phyloP scores from a whole-genome alignment of 2,888 invertebrate genomes.

The Zhengitettix transpicula region DNA sequence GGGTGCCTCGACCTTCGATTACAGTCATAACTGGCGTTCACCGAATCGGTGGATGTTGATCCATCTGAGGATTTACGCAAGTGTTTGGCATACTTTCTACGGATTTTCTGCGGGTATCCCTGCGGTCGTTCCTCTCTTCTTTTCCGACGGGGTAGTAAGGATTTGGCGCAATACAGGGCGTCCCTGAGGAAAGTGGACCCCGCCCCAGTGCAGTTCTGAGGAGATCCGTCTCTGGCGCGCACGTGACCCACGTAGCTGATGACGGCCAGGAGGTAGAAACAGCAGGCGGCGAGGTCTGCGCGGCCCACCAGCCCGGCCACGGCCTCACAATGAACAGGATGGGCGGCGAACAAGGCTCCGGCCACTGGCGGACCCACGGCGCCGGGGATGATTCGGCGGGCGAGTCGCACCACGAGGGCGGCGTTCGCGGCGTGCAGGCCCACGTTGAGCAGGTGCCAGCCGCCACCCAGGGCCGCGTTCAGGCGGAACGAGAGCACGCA shows the following conservation, averaged over 20 bases:
- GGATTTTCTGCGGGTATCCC: too few species aligned
- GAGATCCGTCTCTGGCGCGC: slow-evolving; percentile 12
- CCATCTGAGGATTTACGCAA: too few species aligned
- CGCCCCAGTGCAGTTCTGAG: background rate
- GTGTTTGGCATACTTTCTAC: too few species aligned
- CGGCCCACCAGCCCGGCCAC: slow-evolving; percentile 87
- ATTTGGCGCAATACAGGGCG: background rate
- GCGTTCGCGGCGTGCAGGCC: slow-evolving; percentile 1
- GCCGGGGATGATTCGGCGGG: background rate
- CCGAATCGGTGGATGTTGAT: too few species aligned
- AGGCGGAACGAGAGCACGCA: slow-evolving; percentile 32
- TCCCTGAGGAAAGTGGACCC: background rate
- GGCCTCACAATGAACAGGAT: slow-evolving; percentile 38
- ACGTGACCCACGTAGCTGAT: slow-evolving; percentile 71
- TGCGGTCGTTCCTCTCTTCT: too few species aligned
- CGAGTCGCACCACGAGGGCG: background rate
- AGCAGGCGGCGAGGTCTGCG: slow-evolving; percentile 86
- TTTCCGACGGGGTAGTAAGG: too few species aligned
- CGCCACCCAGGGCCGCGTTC: slow-evolving; percentile 17
- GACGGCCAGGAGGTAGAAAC: slow-evolving; percentile 77
- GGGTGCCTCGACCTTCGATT: too few species aligned
- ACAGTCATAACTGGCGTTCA: too few species aligned
- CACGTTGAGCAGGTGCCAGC: background rate
- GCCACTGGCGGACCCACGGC: slow-evolving; percentile 12
- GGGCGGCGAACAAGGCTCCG: slow-evolving; percentile 32